A percentile compares a stretch with the other conserved stretches of the same genome.
Evolutionary conservation across 2,113 vertebrate species (phyloP).

Genomic region (Sorex fumeus): DNA sequence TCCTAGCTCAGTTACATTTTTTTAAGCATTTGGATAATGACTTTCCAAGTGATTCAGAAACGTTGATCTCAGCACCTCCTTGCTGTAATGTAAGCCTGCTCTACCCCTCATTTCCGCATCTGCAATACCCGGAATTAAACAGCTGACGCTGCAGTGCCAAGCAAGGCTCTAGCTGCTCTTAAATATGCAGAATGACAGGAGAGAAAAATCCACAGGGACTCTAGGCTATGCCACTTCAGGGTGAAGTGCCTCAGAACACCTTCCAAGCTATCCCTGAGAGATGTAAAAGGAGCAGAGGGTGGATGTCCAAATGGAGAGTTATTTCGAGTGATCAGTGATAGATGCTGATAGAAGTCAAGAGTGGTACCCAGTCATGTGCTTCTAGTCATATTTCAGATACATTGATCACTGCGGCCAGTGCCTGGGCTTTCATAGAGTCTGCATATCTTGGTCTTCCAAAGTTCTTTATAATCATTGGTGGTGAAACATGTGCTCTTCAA

Average conservation of each 20-base stretch:
- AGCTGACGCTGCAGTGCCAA: neutral
- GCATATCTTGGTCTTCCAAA: neutral
- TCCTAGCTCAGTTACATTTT: neutral
- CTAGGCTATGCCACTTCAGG: neutral
- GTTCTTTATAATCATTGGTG: neutral
- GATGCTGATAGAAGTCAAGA: neutral
- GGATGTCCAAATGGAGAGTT: neutral
- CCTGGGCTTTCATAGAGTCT: neutral
- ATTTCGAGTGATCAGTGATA: neutral
- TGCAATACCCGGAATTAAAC: neutral
- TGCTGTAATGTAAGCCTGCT: neutral
- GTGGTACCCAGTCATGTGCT: neutral
- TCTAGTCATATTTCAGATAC: neutral
- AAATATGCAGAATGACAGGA: too few species aligned
- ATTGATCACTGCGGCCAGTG: neutral
- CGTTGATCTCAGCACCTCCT: neutral
- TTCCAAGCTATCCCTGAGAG: neutral
- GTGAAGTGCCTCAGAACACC: neutral
- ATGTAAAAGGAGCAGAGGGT: neutral
- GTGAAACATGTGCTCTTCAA: neutral
- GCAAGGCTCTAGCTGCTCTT: neutral
- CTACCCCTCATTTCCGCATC: neutral
- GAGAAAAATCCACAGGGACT: neutral
- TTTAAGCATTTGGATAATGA: neutral
- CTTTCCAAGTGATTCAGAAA: conserved; percentile 20